Conservation (phyloP, 2,888 invertebrate species). For the Pantelozetes paolii region DNA sequence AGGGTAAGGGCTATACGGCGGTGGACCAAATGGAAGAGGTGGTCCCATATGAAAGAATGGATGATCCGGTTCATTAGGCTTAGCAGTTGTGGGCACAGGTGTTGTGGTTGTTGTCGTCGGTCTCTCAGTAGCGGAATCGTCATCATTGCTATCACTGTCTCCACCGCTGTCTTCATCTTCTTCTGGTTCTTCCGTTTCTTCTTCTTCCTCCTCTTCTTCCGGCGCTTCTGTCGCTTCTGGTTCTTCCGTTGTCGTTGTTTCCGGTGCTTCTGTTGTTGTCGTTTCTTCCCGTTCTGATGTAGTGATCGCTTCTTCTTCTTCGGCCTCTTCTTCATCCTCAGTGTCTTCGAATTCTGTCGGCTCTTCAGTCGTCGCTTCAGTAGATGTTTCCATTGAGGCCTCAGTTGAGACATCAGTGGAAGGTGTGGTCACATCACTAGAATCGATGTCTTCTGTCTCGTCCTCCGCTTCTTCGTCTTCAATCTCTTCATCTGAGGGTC, state of each 20-base stretch:
- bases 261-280: background rate
- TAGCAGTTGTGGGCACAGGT: background rate
- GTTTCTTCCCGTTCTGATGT: no score
- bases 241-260: background rate
- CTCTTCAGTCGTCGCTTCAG: no score
- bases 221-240: background rate
- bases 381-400: no score
- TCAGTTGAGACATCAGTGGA: no score
- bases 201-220: background rate
- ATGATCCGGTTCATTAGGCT: background rate
- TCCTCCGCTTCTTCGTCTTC: no score
- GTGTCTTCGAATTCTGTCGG: no score
- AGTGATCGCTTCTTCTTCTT: constrained; percentile 8
- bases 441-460: no score
- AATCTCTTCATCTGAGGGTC: no score
- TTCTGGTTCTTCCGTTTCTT: background rate
- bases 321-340: background rate
- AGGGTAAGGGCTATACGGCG: background rate
- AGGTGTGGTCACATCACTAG: no score
- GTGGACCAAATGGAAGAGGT: background rate
- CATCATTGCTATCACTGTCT: background rate
- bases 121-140: background rate
- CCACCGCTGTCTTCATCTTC: constrained; percentile 15
- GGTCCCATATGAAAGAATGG: background rate
- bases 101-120: background rate